Percentiles rank a stretch among this genome's conserved stretches.
phyloP scores from a whole-genome alignment of 2,113 vertebrate species.

The Delphinus delphis region DNA sequence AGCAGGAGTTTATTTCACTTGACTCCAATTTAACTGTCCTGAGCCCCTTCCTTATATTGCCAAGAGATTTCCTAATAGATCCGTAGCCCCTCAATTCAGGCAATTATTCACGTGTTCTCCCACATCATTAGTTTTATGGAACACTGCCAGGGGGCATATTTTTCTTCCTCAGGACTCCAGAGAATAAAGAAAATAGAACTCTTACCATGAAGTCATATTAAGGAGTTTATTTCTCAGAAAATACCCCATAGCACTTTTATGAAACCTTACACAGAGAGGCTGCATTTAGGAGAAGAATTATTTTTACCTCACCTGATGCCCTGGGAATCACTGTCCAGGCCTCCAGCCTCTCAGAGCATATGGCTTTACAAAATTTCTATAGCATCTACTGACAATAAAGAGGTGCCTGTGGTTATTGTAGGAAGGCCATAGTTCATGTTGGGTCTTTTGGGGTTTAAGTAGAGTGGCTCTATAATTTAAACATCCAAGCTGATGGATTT shows the following conservation, averaged over 20 bases:
- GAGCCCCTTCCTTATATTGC: conserved; percentile 71
- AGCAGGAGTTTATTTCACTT: conserved; percentile 71
- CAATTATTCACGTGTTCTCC: conserved; percentile 80
- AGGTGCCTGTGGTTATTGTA: background rate
- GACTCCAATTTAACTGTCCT: conserved; percentile 76
- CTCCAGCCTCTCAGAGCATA: background rate
- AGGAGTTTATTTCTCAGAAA: conserved; percentile 79
- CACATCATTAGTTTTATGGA: conserved; percentile 81
- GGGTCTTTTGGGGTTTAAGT: background rate
- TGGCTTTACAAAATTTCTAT: background rate
- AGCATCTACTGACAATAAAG: background rate
- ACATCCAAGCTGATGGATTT: background rate
- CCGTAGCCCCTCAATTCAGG: conserved; percentile 64
- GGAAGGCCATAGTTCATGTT: background rate
- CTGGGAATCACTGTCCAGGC: background rate
- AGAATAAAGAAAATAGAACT: conserved; percentile 79
- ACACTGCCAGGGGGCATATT: conserved; percentile 81
- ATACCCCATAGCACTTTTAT: conserved; percentile 73
- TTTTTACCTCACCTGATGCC: conserved; percentile 12
- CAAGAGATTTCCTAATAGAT: conserved; percentile 75
- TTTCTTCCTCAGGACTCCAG: conserved; percentile 75
- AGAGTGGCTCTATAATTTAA: background rate
- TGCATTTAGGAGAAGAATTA: conserved; percentile 59
- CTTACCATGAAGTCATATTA: conserved; percentile 77
- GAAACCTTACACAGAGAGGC: conserved; percentile 50